Base-by-base conservation (phyloP, 2,113 vertebrate genomes). In the Pseudorasbora parva region DNA sequence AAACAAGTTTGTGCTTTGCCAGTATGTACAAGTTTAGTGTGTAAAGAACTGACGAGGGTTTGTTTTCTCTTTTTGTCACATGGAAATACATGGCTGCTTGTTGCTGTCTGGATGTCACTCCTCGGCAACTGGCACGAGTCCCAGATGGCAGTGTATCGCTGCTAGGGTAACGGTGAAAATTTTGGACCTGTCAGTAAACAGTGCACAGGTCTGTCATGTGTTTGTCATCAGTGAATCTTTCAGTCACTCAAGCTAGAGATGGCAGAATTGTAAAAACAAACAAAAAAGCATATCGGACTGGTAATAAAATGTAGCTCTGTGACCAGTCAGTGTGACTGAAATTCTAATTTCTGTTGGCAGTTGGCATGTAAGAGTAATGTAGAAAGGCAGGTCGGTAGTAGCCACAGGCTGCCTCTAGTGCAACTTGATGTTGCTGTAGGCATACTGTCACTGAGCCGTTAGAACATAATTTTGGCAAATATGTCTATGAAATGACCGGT, bases 321-420 rank as follows among this genome's bases (percentile, higher is more conserved):
- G 11, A 33, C 9, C 49, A 75, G 73, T 19, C 11, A 5, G 6
- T 1, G 45, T 51, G 41, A 2, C 27, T 81, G 78, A 37, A 69
- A 4, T 69, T 23, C 3, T 33, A 8, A 51, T 81, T 45, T 78
- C 37, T 59, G 19, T 60, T 60, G 76, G 41, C 41, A 62, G 19
- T 60, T 78, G 75, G 41, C 41, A 64, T 62, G 41, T 77, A 51
- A 81, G 43, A 27, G 43, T 54, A 81, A 68, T 68, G 62, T 81
- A n/a, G 15, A 37, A 68, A 68, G 62, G 68, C 62, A 68, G 45
- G 27, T 81, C 21, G 2, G 8, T n/a, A 11, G 56, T 45, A 51
- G 23, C 43, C 78, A 49, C 25, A 0, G 37, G 59, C 51, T 77
- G 8, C 8, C 56, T 47, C 41, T 45, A n/a, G 57, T 80, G 37